Conservation (phyloP, 30 jellyfish, hydroid and myxozoan genomes). For the Turritopsis dohrnii region DNA sequence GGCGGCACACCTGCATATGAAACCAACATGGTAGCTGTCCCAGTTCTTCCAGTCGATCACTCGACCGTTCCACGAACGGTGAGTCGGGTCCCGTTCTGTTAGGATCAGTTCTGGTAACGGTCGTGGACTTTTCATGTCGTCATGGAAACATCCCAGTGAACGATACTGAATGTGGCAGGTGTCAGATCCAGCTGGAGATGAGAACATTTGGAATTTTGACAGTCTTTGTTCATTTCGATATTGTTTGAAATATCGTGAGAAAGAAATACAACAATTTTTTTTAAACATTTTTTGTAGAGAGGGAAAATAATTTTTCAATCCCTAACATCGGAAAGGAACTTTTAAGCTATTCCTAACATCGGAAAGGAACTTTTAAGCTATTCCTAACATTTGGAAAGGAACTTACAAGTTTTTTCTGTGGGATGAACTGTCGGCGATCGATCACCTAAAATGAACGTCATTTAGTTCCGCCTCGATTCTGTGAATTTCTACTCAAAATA, state of each 20-base stretch:
- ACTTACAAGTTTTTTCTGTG: background rate
- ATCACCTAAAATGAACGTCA: background rate
- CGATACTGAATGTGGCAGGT: slow-evolving; percentile 8
- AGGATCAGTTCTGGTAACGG: slow-evolving; percentile 62
- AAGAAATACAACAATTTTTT: too few relatives aligned
- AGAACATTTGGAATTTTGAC: too few relatives aligned
- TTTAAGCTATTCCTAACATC: too few relatives aligned
- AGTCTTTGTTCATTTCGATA: too few relatives aligned
- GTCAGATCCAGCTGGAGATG: slow-evolving; percentile 9
- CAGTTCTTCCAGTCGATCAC: slow-evolving; percentile 45
- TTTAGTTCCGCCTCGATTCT: too few relatives aligned
- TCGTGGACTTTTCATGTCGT: slow-evolving; percentile 48
- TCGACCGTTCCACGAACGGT: slow-evolving; percentile 25
- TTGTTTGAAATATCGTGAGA: too few relatives aligned
- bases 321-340: too few relatives aligned
- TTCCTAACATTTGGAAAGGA: background rate
- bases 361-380: too few relatives aligned
- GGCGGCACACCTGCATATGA: slow-evolving; percentile 65
- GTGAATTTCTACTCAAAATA: too few relatives aligned
- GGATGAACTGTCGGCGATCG: background rate
- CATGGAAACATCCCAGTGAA: slow-evolving; percentile 58
- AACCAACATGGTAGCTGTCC: slow-evolving; percentile 37
- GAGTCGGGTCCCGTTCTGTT: slow-evolving; percentile 43
- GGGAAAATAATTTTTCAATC: too few relatives aligned
- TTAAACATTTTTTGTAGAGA: too few relatives aligned